Percentiles rank a stretch among this genome's conserved stretches.
phyloP scores from a whole-genome alignment of 2,113 vertebrate species.

The Callorhinus ursinus region DNA sequence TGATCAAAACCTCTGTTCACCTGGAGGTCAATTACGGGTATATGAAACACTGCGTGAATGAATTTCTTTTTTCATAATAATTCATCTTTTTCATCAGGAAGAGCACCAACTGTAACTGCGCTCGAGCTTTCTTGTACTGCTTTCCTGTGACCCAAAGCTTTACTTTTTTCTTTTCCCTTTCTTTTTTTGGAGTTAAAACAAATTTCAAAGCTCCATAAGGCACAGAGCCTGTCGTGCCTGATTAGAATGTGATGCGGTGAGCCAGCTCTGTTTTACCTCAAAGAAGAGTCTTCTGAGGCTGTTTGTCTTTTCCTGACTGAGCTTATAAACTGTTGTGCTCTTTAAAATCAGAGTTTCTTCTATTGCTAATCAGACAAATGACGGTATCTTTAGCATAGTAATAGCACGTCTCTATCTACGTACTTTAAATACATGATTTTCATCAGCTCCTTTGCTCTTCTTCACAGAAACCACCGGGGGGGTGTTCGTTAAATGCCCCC shows the following conservation, averaged over 20 bases:
- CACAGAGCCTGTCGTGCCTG: not conserved
- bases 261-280: fast-evolving
- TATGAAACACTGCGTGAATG: fast-evolving
- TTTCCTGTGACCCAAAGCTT: not conserved
- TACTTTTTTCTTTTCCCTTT: not conserved
- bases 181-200: not conserved
- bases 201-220: not conserved
- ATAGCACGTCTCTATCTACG: not conserved
- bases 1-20: not conserved
- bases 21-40: not conserved
- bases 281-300: not conserved
- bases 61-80: not conserved
- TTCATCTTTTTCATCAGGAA: not conserved
- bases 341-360: not conserved
- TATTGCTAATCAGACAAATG: not conserved
- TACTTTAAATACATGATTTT: not conserved
- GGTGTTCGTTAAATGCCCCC: not conserved
- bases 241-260: fast-evolving
- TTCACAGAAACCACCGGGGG: not conserved
- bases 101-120: not conserved
- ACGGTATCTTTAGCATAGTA: not conserved
- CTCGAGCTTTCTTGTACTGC: too few species aligned
- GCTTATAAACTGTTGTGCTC: not conserved
- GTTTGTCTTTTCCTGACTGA: not conserved
- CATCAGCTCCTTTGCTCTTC: not conserved